Base-by-base conservation (phyloP, 2,797 vertebrate genomes). In the Erithacus rubecula region DNA sequence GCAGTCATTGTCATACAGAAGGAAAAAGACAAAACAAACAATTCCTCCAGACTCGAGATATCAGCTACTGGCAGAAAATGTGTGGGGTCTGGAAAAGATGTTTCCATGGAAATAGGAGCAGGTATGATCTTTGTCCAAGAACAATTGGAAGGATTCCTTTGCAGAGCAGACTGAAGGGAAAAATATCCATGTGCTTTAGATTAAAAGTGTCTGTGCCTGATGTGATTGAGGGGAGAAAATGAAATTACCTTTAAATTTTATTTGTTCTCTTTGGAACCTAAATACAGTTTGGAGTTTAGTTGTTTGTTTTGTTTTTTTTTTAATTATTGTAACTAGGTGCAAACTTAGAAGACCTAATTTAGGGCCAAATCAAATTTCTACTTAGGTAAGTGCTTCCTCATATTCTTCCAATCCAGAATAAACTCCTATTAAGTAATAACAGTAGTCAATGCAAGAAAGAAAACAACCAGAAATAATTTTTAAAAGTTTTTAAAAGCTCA, bases 1-100 rank as follows among this genome's bases (percentile, higher is more conserved):
- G 98, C 98, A 4, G 90, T 99, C 47, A 29, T 99, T 6, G 98
- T 99, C 87, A 98, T 99, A 88, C 97, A 97, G 88, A 99, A 98
- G 95, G 97, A 97, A 52, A 97, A 90, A 21, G 95, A 96, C 39
- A 93, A 87, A 86, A 96, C 97, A 82, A 96, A 64, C 56, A 62
- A n/a, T 41, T 95, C 96, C 36, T 93, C 95, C 71, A 90, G 91
- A 92, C 96, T 90, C 32, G 97, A 98, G 87, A 77, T 72, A 13
- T 53, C 95, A 53, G 44, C 92, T 63, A 90, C 96, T 81, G 74
- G 96, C 36, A 97, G 95, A 92, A 97, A 94, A 85, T 88, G 72
- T 49, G 91, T 88, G n/a, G 72, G 96, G 67, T 93, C 96, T 87
- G 96, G 94, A 91, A 97, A 90, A 74, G 95, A 96, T 92, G 92